Base-by-base conservation (phyloP, 2,888 invertebrate species). In the Cheilosia urbana region DNA sequence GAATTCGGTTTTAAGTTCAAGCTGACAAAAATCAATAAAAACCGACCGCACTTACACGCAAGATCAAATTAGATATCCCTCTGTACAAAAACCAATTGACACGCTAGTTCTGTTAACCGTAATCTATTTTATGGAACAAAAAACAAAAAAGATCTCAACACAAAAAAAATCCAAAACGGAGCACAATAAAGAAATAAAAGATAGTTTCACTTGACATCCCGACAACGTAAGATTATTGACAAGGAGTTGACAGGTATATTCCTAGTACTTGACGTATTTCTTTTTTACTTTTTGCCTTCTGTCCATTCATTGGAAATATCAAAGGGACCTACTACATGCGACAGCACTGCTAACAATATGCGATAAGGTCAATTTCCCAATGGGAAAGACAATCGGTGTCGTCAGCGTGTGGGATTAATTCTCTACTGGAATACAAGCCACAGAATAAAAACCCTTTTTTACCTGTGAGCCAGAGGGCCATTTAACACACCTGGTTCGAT, bases 241-340 rank as follows among this genome's bases (percentile, higher is more conserved):
- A 79, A 75, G 79, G 84, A 84, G 84, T 60, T 84, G 84, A 79
- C 84, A 84, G 84, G 75, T 75, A 75, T 75, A 84, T 71, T 84
- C 40, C 51, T n/a, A 60, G 53, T 84, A 63, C 69, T 73, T 75
- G 49, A 58, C 51, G 40, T 57, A 13, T 9, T 37, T 17, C 30
- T 62, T 47, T 17, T 15, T 4, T 17, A 21, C 24, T 24, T 21
- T 53, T 30, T 45, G 51, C 21, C 30, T 37, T 45, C 37, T 65
- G 42, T 73, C 62, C 40, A 71, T 69, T 65, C 37, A 49, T 60
- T 66, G 55, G 27, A 75, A 68, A 60, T 79, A 60, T 69, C 62
- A 68, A 68, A 62, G 77, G 17, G 21, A 68, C 51, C 17, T 37
- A 37, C 51, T 63, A 47, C 51, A 15, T 30, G 24, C 13, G 21